phyloP scores from a whole-genome alignment of 1,140 invertebrate genomes.

The Lordiphosa collinella region DNA sequence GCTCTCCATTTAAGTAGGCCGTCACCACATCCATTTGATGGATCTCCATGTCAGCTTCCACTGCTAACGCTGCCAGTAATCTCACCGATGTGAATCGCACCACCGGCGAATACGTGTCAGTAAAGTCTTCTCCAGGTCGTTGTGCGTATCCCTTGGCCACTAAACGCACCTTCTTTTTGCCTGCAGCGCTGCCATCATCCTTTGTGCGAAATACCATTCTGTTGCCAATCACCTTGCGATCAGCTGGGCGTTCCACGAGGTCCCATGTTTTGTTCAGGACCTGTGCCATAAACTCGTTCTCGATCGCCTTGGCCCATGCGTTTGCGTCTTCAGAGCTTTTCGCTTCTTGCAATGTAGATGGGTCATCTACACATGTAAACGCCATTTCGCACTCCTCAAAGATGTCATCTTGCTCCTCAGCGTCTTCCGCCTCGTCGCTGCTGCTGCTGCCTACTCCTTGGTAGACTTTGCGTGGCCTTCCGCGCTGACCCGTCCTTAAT shows the following conservation, averaged over 20 bases:
- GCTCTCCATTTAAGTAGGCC: constrained; percentile 19
- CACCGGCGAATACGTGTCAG: constrained; percentile 7
- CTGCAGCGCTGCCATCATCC: not conserved
- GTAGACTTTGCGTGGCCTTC: not conserved
- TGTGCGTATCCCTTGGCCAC: constrained; percentile 14
- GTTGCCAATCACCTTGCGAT: not conserved
- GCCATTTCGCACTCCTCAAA: not conserved
- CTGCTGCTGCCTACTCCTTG: not conserved
- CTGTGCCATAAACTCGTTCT: not conserved
- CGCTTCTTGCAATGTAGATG: not conserved
- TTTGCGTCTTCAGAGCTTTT: not conserved
- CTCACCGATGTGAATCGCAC: constrained; percentile 11
- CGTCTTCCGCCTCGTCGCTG: not conserved
- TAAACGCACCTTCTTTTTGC: constrained; percentile 15
- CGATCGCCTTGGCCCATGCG: not conserved
- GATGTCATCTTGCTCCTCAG: not conserved
- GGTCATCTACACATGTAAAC: not conserved
- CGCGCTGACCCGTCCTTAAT: not conserved
- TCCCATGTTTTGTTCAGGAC: not conserved
- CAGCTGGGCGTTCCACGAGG: not conserved
- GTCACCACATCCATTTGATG: constrained; percentile 14
- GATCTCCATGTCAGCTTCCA: constrained; percentile 3
- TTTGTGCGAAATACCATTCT: constrained; percentile 9
- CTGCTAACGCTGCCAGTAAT: constrained; percentile 8
- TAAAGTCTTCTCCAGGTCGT: constrained; percentile 16